phyloP scores from a whole-genome alignment of 2,888 invertebrate genomes.

The Aromia moschata region DNA sequence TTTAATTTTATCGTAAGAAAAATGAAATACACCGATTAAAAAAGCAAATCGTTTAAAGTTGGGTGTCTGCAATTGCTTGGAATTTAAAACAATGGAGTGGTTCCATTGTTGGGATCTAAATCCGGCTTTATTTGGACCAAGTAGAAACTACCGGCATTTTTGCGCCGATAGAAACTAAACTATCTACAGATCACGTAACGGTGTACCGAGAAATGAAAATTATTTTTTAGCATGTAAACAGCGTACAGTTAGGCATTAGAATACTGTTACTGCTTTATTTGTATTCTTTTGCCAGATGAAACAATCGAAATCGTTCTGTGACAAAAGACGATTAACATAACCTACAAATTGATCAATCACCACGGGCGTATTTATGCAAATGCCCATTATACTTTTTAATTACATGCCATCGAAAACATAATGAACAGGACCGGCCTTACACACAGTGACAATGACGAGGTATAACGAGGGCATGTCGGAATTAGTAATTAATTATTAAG shows the following conservation, averaged over 20 bases:
- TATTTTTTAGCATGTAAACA: not conserved
- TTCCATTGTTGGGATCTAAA: not conserved
- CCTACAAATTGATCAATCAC: slow-evolving; percentile 11
- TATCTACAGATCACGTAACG: not conserved
- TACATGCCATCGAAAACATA: not conserved
- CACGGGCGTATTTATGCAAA: not conserved
- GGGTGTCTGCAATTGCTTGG: too few relatives aligned
- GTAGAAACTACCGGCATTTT: not conserved
- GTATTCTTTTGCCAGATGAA: slow-evolving; percentile 6
- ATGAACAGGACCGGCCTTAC: not conserved
- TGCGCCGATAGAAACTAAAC: not conserved
- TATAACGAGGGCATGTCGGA: too few relatives aligned
- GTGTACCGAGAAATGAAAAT: slow-evolving; percentile 2
- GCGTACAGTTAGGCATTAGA: slow-evolving; percentile 6
- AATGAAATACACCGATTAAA: too few relatives aligned
- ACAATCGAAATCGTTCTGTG: slow-evolving; percentile 17
- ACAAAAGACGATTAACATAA: slow-evolving; percentile 11
- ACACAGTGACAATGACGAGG: too few relatives aligned
- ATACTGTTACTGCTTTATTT: slow-evolving; percentile 15
- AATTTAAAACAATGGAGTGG: too few relatives aligned
- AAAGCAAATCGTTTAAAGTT: too few relatives aligned
- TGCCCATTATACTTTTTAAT: not conserved
- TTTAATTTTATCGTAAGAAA: too few relatives aligned
- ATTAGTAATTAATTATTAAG: too few relatives aligned
- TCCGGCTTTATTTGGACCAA: not conserved